A percentile compares a stretch with the other conserved stretches of the same genome.
Conservation (phyloP, 2,888 invertebrate species). For the Netelia melanura region DNA sequence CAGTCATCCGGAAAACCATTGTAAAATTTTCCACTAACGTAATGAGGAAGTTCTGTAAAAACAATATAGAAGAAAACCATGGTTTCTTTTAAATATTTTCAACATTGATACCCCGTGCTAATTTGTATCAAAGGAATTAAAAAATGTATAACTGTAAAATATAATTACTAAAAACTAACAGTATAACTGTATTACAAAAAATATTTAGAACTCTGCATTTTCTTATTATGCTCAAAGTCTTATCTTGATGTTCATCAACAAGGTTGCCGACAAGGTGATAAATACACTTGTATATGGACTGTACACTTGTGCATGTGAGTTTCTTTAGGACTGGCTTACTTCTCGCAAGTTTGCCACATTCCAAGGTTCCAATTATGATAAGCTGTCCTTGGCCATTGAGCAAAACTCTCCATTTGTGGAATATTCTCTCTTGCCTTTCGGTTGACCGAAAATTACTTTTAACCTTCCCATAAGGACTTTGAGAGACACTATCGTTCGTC, state of each 20-base stretch:
- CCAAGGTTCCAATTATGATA: constrained; percentile 78
- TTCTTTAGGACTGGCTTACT: constrained; percentile 79
- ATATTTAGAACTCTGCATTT: too few species aligned
- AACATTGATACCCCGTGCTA: background rate
- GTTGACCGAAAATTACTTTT: background rate
- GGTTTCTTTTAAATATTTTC: constrained; percentile 7
- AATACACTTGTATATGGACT: constrained; percentile 76
- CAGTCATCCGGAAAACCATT: constrained; percentile 84
- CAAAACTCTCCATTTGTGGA: constrained; percentile 77
- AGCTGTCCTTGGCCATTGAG: constrained; percentile 76
- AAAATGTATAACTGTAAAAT: background rate
- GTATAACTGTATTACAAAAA: too few species aligned
- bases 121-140: background rate
- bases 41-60: constrained; percentile 79
- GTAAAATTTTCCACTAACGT: constrained; percentile 79
- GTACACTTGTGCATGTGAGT: constrained; percentile 72
- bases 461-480: background rate
- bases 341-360: constrained; percentile 75
- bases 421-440: constrained; percentile 66
- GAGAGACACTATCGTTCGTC: constrained; percentile 4
- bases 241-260: constrained; percentile 77
- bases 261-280: constrained; percentile 78
- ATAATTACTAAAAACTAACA: too few species aligned
- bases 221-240: background rate
- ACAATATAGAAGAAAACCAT: background rate